Percentiles rank a stretch among this genome's conserved stretches.
Conservation (phyloP, 92 coral and sea anemone species). For the Porites evermanni region DNA sequence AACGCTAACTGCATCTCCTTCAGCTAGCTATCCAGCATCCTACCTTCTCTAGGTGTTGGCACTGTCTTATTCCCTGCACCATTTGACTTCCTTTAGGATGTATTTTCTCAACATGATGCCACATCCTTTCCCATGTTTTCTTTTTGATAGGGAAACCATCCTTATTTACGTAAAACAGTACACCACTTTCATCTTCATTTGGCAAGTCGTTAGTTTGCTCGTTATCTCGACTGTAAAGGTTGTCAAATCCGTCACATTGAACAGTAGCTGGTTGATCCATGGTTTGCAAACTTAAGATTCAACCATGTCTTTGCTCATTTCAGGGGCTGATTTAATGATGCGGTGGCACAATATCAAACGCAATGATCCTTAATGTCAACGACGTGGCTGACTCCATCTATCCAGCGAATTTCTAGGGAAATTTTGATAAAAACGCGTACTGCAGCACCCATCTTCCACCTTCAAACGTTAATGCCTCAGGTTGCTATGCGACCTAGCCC, state of each 20-base stretch:
- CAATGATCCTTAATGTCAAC: not conserved
- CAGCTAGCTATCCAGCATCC: not conserved
- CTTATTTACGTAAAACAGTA: conserved; percentile 84
- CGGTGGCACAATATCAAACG: not conserved
- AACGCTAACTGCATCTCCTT: too few species aligned
- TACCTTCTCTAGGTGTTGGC: conserved; percentile 72
- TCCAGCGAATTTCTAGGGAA: not conserved
- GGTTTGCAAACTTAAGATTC: not conserved
- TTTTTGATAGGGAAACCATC: conserved; percentile 91
- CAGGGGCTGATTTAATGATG: not conserved
- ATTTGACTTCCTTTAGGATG: conserved; percentile 87
- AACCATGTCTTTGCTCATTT: not conserved
- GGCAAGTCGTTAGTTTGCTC: conserved; percentile 21
- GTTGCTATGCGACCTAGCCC: conserved; percentile 49
- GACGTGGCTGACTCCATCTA: not conserved
- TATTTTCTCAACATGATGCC: conserved; percentile 89
- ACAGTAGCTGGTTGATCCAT: not conserved
- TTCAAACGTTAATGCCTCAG: not conserved
- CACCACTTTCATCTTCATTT: conserved; percentile 64
- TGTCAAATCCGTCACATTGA: not conserved
- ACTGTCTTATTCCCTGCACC: conserved; percentile 67
- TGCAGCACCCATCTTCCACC: not conserved
- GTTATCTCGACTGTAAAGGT: conserved; percentile 8
- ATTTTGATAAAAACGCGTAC: not conserved
- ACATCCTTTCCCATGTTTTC: conserved; percentile 96